A percentile compares a stretch with the other conserved stretches of the same genome.
Conservation (phyloP, 2,888 invertebrate genomes). For the Aphidoletes aphidimyza region DNA sequence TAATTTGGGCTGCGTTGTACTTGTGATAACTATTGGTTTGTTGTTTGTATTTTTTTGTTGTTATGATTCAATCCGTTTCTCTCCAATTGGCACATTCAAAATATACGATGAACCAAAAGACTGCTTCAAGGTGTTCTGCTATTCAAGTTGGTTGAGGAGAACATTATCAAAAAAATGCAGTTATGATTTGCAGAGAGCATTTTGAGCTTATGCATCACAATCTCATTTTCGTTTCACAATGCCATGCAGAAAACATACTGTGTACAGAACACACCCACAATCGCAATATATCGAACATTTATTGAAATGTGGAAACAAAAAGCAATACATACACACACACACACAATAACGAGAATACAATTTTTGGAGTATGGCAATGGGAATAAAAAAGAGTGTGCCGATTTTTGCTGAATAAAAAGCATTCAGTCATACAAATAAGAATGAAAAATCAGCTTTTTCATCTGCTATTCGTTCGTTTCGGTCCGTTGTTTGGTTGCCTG, state of each 20-base stretch:
- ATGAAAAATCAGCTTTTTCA: neutral
- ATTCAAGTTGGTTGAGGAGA: neutral
- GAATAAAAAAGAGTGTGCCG: neutral
- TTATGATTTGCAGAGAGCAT: no score
- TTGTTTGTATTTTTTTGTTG: neutral
- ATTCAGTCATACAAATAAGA: constrained; percentile 4
- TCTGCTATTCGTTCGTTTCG: neutral
- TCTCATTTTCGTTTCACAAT: no score
- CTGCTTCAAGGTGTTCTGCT: neutral
- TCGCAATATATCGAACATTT: neutral
- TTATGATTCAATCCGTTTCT: neutral
- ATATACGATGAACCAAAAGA: neutral
- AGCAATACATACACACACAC: neutral
- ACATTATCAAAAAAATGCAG: neutral
- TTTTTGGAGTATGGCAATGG: neutral
- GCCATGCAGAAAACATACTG: no score
- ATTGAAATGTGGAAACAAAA: constrained; percentile 27
- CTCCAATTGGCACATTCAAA: neutral
- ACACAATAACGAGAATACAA: constrained; percentile 22
- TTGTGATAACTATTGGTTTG: neutral
- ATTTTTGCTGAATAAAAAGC: neutral
- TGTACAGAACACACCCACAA: neutral
- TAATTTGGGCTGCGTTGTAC: neutral
- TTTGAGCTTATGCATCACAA: no score
- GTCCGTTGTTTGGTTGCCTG: neutral